Percentiles rank a stretch among this genome's conserved stretches.
These are phyloP conservation scores for Sphinx pinastri DNA, from an alignment of 2,888 invertebrate species.

Conservation along the genomic window DNA sequence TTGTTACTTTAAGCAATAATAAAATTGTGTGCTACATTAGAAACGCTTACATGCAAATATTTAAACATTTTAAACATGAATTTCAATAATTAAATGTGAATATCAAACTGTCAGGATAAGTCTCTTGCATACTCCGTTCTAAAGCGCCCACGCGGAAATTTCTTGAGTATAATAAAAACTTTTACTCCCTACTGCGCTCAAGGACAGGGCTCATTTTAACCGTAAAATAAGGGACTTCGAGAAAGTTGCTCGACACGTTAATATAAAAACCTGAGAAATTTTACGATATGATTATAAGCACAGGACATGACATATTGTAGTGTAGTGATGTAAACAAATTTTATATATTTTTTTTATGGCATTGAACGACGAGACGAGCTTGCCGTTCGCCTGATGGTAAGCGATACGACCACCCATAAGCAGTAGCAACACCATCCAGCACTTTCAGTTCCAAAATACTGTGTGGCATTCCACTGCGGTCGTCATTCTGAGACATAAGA, in stretches of 20 bases:
- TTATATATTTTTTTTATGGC: too few relatives aligned
- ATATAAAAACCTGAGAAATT: neutral
- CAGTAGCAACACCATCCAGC: too few relatives aligned
- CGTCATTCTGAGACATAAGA: too few relatives aligned
- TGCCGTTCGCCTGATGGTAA: too few relatives aligned
- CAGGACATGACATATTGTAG: neutral
- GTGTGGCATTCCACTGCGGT: too few relatives aligned
- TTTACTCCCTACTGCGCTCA: neutral
- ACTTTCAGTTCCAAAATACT: too few relatives aligned
- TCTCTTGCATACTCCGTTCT: neutral
- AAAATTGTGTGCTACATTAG: too few relatives aligned
- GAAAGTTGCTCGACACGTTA: neutral
- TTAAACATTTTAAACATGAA: neutral
- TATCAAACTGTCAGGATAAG: neutral
- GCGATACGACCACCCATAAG: too few relatives aligned
- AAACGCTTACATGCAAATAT: too few relatives aligned
- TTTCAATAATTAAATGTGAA: neutral
- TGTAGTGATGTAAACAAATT: neutral
- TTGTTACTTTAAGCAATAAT: too few relatives aligned
- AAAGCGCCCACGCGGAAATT: neutral
- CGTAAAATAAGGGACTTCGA: neutral
- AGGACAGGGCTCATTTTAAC: neutral
- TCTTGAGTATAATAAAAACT: neutral
- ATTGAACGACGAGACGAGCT: too few relatives aligned
- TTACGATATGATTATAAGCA: neutral